A percentile compares a stretch with the other conserved stretches of the same genome.
Evolutionary conservation across 2,888 invertebrate genomes (phyloP).

Genomic region (Amaurobius ferox): DNA sequence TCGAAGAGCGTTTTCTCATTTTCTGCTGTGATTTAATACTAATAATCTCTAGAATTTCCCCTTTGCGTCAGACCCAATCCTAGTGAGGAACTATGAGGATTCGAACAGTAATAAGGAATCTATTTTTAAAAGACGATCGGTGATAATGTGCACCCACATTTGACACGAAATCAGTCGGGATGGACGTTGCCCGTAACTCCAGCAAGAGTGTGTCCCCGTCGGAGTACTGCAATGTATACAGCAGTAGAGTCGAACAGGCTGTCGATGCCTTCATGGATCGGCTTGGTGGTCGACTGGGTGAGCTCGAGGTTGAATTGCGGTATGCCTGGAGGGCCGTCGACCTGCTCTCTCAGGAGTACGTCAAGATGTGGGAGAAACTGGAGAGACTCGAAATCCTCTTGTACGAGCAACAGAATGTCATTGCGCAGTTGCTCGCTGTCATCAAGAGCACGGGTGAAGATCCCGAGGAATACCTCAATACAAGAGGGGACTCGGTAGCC

Average conservation of each 20-base stretch:
- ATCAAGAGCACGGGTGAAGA: constrained; percentile 54
- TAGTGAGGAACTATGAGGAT: background rate
- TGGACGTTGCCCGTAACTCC: constrained; percentile 80
- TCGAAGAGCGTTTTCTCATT: background rate
- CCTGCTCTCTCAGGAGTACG: constrained; percentile 92
- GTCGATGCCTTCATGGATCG: constrained; percentile 93
- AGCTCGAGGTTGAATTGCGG: constrained; percentile 92
- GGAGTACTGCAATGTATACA: constrained; percentile 64
- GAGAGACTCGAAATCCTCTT: constrained; percentile 91
- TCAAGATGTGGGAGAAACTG: constrained; percentile 94
- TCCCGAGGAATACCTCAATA: constrained; percentile 32
- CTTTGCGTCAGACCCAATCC: no score
- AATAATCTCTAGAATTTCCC: no score
- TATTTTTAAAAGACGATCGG: background rate
- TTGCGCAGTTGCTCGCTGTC: constrained; percentile 85
- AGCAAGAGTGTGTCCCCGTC: constrained; percentile 54
- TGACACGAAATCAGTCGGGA: constrained; percentile 51
- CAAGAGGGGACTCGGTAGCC: constrained; percentile 21
- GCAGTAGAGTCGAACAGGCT: constrained; percentile 72
- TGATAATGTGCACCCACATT: background rate
- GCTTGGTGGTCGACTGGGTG: constrained; percentile 89
- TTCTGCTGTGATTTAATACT: no score
- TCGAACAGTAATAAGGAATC: background rate
- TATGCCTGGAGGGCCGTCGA: constrained; percentile 95
- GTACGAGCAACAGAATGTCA: constrained; percentile 92